Base-by-base conservation (phyloP, 1,140 invertebrate genomes). In the Cydia strobilella region DNA sequence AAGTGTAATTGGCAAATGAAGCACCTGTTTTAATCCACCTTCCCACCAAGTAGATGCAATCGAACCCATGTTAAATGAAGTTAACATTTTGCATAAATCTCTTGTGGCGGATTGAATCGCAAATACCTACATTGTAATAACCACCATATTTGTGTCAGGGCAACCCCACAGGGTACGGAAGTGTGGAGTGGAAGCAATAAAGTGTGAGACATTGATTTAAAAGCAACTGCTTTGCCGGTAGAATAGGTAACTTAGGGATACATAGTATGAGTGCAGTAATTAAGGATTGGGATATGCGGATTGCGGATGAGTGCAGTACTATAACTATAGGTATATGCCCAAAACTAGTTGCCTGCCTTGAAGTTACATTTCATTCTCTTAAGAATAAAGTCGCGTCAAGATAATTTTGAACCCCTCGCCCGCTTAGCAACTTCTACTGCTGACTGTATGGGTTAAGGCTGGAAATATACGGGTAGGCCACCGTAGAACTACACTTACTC, bases 181-280 rank as follows among this genome's bases (percentile, higher is more conserved):
- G 63, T 66, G 25, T 66, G 63, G n/a, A n/a, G n/a, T n/a, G n/a
- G 35, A 66, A 66, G 63, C 63, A 66, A 66, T 66, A 66, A 66
- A 66, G 63, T 66, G 63, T 25, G 27, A 66, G 63, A 66, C 63
- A 66, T 66, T 66, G 63, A 66, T 66, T 65, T 66, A 66, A 66
- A 66, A 25, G 12, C 63, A 31, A 66, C 27, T 66, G 25, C 9
- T 12, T 25, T 13, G 62, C 20, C 15, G 48, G 18, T 66, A 66
- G 25, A 31, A 7, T 63, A 15, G 20, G 54, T 45, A 45, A 45
- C 42, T 31, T 42, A 45, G 42, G 12, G n/a, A 39, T 45, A 45
- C 42, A 39, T 39, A 39, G 9, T 39, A 10, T 45, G 12, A 45
- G 42, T 12, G 42, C 42, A 13, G 42, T n/a, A n/a, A n/a, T n/a